Conservation (phyloP, 2,797 vertebrate genomes). For the Neosalanx taihuensis region DNA sequence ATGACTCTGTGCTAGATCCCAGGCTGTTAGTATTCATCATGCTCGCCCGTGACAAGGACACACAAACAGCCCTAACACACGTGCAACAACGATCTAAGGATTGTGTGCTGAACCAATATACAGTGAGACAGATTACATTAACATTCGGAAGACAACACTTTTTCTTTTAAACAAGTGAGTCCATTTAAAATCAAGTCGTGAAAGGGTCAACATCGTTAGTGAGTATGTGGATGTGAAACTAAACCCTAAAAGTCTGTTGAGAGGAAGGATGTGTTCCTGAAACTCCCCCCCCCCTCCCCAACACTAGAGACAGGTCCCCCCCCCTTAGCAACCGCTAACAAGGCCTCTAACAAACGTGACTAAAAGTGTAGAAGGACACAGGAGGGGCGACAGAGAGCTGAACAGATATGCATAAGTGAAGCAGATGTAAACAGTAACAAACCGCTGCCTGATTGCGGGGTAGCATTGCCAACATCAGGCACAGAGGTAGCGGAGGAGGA, state of each 20-base stretch:
- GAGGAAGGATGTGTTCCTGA: too few relatives aligned
- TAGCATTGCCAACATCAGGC: constrained; percentile 78
- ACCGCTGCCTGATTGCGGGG: constrained; percentile 88
- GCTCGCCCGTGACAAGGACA: not conserved
- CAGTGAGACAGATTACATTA: too few relatives aligned
- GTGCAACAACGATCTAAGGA: not conserved
- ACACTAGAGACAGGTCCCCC: too few relatives aligned
- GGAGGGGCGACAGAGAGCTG: constrained; percentile 43
- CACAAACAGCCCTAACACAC: constrained; percentile 4
- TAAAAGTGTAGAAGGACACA: constrained; percentile 32
- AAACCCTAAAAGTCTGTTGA: too few relatives aligned
- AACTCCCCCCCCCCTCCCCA: too few relatives aligned
- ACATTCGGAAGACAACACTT: not conserved
- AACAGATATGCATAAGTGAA: constrained; percentile 67
- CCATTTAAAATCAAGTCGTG: too few relatives aligned
- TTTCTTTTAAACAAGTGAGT: too few relatives aligned
- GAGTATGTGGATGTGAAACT: too few relatives aligned
- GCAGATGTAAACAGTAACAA: constrained; percentile 79
- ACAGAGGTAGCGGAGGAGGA: constrained; percentile 60
- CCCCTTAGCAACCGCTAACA: too few relatives aligned
- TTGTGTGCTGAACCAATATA: not conserved
- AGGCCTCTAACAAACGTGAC: constrained; percentile 8
- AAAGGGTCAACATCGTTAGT: too few relatives aligned
- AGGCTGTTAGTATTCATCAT: constrained; percentile 14
- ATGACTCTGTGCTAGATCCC: not conserved